phyloP scores from a whole-genome alignment of 2,113 vertebrate genomes.

The Acanthochromis polyacanthus region DNA sequence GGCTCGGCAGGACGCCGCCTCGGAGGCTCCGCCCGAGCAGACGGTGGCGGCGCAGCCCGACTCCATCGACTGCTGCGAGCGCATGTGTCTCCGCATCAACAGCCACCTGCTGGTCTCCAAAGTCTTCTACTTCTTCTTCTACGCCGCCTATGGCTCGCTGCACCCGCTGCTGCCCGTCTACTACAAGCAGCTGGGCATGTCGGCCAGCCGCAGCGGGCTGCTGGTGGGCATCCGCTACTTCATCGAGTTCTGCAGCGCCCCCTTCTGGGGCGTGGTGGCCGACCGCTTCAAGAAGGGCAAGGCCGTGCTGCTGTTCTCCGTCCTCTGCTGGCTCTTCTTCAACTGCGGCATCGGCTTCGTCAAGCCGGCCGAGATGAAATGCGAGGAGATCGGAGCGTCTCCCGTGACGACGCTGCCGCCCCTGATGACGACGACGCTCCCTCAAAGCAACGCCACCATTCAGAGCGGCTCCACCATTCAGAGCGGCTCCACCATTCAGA shows the following conservation, averaged over 20 bases:
- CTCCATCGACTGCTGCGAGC: conserved; percentile 90
- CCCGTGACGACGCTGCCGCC: neutral
- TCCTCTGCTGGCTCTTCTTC: conserved; percentile 96
- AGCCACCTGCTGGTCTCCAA: conserved; percentile 95
- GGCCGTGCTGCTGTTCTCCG: conserved; percentile 92
- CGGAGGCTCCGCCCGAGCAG: conserved; percentile 31
- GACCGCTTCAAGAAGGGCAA: conserved; percentile 97
- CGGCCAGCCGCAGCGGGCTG: conserved; percentile 92
- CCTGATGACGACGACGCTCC: neutral
- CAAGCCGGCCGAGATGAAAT: conserved; percentile 90
- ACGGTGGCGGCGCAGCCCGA: conserved; percentile 65
- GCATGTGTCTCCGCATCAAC: conserved; percentile 91
- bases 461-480: too few species aligned
- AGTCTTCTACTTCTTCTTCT: conserved; percentile 99
- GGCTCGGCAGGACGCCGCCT: conserved; percentile 63
- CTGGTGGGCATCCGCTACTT: conserved; percentile 97
- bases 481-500: too few species aligned
- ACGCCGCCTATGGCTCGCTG: conserved; percentile 95
- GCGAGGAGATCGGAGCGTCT: conserved; percentile 77
- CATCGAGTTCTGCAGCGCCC: conserved; percentile 98
- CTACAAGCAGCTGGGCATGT: conserved; percentile 97
- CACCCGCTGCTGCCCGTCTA: conserved; percentile 95
- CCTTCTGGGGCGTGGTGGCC: conserved; percentile 97
- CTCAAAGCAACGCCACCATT: too few species aligned
- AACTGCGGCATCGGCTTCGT: conserved; percentile 96